Evolutionary conservation across 1,140 invertebrate species (phyloP).

Genomic region (Caenorhabditis latens): DNA sequence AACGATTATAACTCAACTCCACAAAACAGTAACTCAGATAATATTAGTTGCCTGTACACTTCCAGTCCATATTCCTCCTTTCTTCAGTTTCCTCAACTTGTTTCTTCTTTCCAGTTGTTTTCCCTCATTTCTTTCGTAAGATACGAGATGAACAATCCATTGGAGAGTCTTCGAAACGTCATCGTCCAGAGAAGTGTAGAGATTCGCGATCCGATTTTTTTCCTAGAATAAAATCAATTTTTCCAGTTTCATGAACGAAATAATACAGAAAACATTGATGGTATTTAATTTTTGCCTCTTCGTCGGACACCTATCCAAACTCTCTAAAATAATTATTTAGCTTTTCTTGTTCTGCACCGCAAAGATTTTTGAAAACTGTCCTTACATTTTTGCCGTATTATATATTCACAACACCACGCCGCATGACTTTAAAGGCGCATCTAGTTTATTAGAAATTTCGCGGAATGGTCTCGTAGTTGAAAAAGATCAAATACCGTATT

Average conservation of each 20-base stretch:
- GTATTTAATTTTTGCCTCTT: too few species aligned
- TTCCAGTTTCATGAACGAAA: neutral
- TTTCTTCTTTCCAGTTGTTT: slow-evolving; percentile 29
- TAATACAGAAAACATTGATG: neutral
- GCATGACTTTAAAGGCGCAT: too few species aligned
- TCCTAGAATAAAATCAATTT: neutral
- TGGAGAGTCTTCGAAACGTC: slow-evolving; percentile 34
- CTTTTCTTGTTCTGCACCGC: too few species aligned
- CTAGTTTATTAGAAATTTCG: too few species aligned
- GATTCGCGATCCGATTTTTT: slow-evolving; percentile 14
- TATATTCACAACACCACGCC: too few species aligned
- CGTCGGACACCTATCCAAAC: too few species aligned
- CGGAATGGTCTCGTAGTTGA: too few species aligned
- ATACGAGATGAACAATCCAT: slow-evolving; percentile 30
- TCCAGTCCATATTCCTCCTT: slow-evolving; percentile 51
- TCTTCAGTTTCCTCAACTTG: slow-evolving; percentile 40
- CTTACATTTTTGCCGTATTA: too few species aligned
- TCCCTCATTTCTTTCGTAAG: slow-evolving; percentile 38
- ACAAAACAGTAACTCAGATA: slow-evolving; percentile 19
- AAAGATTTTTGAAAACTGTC: too few species aligned
- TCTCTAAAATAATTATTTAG: too few species aligned
- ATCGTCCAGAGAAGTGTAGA: slow-evolving; percentile 9
- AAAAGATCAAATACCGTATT: too few species aligned
- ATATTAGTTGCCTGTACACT: slow-evolving; percentile 45
- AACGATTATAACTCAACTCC: too few species aligned